Evolutionary conservation across 2,113 vertebrate genomes (phyloP).

Genomic region (Datnioides undecimradiatus): DNA sequence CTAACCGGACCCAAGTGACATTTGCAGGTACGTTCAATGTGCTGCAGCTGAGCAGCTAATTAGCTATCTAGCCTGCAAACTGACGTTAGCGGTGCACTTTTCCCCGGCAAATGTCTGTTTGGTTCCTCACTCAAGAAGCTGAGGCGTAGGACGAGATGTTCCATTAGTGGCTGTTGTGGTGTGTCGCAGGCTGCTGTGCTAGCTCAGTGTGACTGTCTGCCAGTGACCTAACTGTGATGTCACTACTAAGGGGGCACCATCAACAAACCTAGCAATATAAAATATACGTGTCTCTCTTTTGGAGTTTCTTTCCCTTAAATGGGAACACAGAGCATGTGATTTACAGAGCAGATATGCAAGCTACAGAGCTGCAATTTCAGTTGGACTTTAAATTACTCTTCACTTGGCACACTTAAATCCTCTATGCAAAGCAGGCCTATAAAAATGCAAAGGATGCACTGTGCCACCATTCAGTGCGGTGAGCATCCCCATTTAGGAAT

Average conservation of each 20-base stretch:
- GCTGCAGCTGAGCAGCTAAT: not conserved
- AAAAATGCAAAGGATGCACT: conserved; percentile 72
- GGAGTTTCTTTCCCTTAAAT: not conserved
- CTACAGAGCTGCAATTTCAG: conserved; percentile 3
- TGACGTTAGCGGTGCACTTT: not conserved
- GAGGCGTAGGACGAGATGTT: not conserved
- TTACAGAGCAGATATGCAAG: not conserved
- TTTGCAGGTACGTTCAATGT: not conserved
- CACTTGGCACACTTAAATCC: conserved; percentile 68
- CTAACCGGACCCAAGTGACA: not conserved
- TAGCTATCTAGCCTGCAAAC: not conserved
- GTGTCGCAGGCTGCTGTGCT: not conserved
- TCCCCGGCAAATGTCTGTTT: not conserved
- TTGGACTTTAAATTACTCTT: conserved; percentile 36
- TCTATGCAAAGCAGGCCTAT: conserved; percentile 70
- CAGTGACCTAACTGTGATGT: not conserved
- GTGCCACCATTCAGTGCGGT: conserved; percentile 65
- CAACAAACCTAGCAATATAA: not conserved
- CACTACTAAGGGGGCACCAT: not conserved
- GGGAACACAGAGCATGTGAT: not conserved
- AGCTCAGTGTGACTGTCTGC: not conserved
- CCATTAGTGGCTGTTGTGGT: not conserved
- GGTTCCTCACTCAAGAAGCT: not conserved
- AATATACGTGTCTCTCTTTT: no score
- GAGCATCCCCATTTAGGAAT: conserved; percentile 69